These are phyloP conservation scores for Troides helena DNA, from an alignment of 2,888 invertebrate species.

Conservation along the genomic window DNA sequence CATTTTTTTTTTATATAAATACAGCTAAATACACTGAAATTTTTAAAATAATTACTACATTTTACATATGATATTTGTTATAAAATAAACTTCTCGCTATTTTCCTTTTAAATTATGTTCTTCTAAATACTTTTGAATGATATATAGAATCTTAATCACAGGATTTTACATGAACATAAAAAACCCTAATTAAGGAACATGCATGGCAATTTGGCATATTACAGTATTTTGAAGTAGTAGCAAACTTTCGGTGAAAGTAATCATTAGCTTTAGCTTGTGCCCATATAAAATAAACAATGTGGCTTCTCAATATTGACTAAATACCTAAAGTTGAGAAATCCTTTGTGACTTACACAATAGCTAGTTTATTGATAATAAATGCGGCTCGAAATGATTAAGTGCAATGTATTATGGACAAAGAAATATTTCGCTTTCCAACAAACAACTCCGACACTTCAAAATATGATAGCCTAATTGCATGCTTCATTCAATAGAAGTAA, in stretches of 20 bases:
- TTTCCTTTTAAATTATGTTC: slow-evolving; percentile 12
- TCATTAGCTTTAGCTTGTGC: background rate
- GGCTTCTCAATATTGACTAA: slow-evolving; percentile 23
- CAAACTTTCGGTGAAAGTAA: background rate
- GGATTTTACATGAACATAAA: slow-evolving; percentile 72
- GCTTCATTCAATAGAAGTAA: slow-evolving; percentile 5
- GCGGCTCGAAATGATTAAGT: background rate
- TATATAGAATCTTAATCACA: slow-evolving; percentile 66
- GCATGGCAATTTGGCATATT: slow-evolving; percentile 23
- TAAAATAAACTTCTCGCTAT: slow-evolving; percentile 10
- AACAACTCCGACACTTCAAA: background rate
- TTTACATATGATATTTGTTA: slow-evolving; percentile 29
- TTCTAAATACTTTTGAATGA: slow-evolving; percentile 30
- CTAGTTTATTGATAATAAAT: background rate
- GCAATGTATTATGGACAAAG: too few species aligned
- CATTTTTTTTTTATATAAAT: slow-evolving; percentile 67
- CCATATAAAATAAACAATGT: slow-evolving; percentile 14
- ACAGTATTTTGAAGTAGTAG: background rate
- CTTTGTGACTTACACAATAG: background rate
- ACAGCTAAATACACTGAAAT: slow-evolving; percentile 55
- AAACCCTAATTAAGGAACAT: slow-evolving; percentile 73
- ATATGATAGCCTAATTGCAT: background rate
- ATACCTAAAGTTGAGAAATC: slow-evolving; percentile 12
- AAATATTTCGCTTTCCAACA: background rate
- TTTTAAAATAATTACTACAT: slow-evolving; percentile 57